A percentile compares a stretch with the other conserved stretches of the same genome.
phyloP scores from a whole-genome alignment of 1,140 invertebrate species.

The Drosophila sechellia region DNA sequence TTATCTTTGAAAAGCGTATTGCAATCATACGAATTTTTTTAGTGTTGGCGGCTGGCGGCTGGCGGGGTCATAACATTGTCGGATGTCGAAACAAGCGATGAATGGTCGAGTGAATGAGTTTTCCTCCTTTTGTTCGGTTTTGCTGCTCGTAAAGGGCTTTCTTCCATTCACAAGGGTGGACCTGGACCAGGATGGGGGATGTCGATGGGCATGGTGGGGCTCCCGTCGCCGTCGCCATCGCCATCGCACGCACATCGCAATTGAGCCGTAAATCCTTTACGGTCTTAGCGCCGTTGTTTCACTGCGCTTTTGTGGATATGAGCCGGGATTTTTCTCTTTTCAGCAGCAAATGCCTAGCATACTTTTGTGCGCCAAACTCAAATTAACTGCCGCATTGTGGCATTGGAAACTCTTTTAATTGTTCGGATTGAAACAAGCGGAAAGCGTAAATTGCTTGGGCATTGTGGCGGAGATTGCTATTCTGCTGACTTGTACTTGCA shows the following conservation, averaged over 20 bases:
- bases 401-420: constrained; percentile 68
- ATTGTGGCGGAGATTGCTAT: constrained; percentile 55
- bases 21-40: neutral
- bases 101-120: constrained; percentile 60
- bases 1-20: too few species aligned
- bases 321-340: constrained; percentile 24
- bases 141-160: constrained; percentile 72
- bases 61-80: constrained; percentile 61
- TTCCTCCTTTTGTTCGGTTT: constrained; percentile 50
- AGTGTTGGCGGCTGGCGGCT: constrained; percentile 29
- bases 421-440: constrained; percentile 73
- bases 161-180: constrained; percentile 59
- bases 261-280: constrained; percentile 84
- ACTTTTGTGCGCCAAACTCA: constrained; percentile 65
- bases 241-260: constrained; percentile 68
- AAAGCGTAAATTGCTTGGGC: constrained; percentile 74
- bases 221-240: constrained; percentile 22
- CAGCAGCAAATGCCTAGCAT: constrained; percentile 34
- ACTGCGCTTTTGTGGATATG: constrained; percentile 67
- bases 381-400: constrained; percentile 71
- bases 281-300: constrained; percentile 74
- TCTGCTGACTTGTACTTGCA: constrained; percentile 11
- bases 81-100: constrained; percentile 46
- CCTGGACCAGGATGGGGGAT: neutral
- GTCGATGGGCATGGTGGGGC: neutral